Base-by-base conservation (phyloP, 2,113 vertebrate genomes). In the Falco punctatus region DNA sequence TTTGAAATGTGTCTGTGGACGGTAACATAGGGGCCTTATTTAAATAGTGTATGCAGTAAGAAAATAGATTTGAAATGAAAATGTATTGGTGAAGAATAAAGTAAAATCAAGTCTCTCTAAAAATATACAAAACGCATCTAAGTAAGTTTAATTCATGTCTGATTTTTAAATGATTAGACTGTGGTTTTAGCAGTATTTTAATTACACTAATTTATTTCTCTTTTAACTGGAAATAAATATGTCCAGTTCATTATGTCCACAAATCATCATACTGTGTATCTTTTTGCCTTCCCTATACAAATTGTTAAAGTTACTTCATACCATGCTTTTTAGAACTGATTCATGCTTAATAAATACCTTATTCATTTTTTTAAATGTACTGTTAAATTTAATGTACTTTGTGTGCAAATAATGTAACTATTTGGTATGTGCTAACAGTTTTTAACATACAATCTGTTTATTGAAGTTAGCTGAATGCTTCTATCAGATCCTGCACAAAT, bases 1-100 rank as follows among this genome's bases (percentile, higher is more conserved):
- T 84, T 96, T 96, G 54, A 81, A 89, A 66, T 84, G 58, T 86
- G 33, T 86, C 93, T 82, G 89, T 96, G 90, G 87, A 91, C 59
- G 80, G 59, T 94, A 69, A 89, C 26, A 19, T 59, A 70, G 24
- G 18, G 14, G 3, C 14, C 57, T 96, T 94, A 17, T 95, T 85
- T 88, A 93, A 92, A 78, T 26, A 86, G 20, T 21, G 2, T 38
- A 77, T 62, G 17, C 70, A 82, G 48, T 78, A 61, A 75, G 80
- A 40, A 46, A 62, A 20, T 11, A 16, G 19, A 5, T 71, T 71
- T 64, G 12, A 72, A 88, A 59, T 71, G 6, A 74, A 74, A 84
- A 78, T 66, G 21, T 81, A 57, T 54, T 89, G 17, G 51, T 62
- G 24, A 65, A 91, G 44, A 83, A 74, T 48, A 13, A 84, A 70